Evolutionary conservation across 2,888 invertebrate genomes (phyloP).

Genomic region (Luffia ferchaultella): DNA sequence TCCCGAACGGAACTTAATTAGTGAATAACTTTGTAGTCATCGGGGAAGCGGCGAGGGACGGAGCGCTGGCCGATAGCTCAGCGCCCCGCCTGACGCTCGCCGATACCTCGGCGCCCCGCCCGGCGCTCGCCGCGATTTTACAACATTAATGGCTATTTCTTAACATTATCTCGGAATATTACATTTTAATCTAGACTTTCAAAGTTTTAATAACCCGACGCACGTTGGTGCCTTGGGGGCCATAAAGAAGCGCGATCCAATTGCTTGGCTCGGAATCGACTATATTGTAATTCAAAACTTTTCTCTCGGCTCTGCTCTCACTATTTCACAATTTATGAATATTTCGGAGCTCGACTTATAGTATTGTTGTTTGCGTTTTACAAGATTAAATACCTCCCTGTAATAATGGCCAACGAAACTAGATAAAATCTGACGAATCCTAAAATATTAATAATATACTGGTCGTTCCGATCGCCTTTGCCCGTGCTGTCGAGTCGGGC

Average conservation of each 20-base stretch:
- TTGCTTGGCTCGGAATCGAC: not conserved
- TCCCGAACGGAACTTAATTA: slow-evolving; percentile 37
- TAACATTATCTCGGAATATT: slow-evolving; percentile 11
- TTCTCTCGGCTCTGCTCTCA: not conserved
- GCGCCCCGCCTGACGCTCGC: no score
- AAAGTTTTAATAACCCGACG: slow-evolving; percentile 11
- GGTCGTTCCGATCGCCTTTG: no score
- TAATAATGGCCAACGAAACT: no score
- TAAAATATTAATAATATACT: no score
- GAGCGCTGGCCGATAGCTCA: no score
- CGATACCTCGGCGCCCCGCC: slow-evolving; percentile 2
- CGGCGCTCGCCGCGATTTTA: slow-evolving; percentile 7
- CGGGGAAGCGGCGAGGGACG: slow-evolving; percentile 13
- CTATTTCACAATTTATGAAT: not conserved
- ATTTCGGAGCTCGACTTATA: no score
- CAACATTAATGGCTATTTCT: slow-evolving; percentile 11
- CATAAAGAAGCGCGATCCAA: not conserved
- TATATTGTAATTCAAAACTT: not conserved
- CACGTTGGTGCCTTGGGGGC: slow-evolving; percentile 10
- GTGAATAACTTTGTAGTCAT: slow-evolving; percentile 30
- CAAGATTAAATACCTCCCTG: no score
- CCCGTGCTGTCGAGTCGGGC: no score
- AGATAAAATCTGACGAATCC: no score
- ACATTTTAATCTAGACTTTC: slow-evolving; percentile 14
- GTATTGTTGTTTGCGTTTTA: no score